Conservation (phyloP, 2,888 invertebrate genomes). For the Nephrocerus scutellatus region DNA sequence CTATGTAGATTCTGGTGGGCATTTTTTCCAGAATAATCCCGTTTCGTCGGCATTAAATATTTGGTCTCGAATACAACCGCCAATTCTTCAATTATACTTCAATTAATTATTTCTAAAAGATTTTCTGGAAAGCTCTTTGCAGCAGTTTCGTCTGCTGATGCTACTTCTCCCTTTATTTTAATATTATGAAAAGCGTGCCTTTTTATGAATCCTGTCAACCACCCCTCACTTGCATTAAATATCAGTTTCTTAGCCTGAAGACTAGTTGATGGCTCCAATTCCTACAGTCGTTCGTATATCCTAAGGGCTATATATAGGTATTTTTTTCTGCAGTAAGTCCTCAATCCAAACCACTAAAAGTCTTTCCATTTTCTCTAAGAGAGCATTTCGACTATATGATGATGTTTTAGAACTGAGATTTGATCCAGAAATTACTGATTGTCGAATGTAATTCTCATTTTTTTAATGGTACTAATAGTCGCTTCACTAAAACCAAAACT, state of each 20-base stretch:
- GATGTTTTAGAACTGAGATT: conserved; percentile 10
- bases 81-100: no score
- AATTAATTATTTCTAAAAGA: no score
- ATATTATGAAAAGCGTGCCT: conserved; percentile 11
- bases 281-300: conserved; percentile 12
- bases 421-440: conserved; percentile 10
- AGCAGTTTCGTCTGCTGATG: no score
- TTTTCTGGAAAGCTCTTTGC: no score
- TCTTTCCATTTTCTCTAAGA: conserved; percentile 10
- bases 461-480: conserved; percentile 10
- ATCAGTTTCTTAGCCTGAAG: conserved; percentile 11
- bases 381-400: conserved; percentile 8
- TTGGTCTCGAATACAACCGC: no score
- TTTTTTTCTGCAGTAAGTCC: conserved; percentile 5
- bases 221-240: conserved; percentile 10
- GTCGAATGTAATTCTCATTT: conserved; percentile 4
- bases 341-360: conserved; percentile 3
- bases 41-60: no score
- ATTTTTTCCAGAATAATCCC: no score
- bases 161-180: conserved; percentile 12
- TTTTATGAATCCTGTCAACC: conserved; percentile 12
- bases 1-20: no score
- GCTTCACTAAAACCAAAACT: conserved; percentile 8
- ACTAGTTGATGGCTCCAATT: conserved; percentile 12
- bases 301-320: conserved; percentile 9